A percentile compares a stretch with the other conserved stretches of the same genome.
Conservation (phyloP, 2,888 invertebrate species). For the Parnassius mnemosyne region DNA sequence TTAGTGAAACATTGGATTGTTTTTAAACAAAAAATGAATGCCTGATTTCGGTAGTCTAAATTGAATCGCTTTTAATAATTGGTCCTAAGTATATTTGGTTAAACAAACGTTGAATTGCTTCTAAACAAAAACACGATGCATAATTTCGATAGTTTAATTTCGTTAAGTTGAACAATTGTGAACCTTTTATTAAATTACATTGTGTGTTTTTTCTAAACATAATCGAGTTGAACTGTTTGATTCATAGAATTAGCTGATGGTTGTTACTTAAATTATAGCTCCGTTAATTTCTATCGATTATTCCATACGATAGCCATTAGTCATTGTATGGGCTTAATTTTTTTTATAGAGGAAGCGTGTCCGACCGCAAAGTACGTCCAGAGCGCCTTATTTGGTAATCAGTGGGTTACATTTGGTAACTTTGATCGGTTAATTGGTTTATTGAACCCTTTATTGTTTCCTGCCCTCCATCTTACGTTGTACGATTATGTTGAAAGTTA, state of each 20-base stretch:
- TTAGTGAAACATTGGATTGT: too few relatives aligned
- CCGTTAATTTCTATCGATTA: slow-evolving; percentile 7
- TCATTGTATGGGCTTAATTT: slow-evolving; percentile 25
- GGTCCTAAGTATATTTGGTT: too few relatives aligned
- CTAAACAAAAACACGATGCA: too few relatives aligned
- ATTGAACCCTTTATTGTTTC: slow-evolving; percentile 25
- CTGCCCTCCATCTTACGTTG: not conserved
- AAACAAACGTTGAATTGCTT: too few relatives aligned
- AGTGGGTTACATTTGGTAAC: slow-evolving; percentile 18
- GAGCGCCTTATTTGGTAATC: slow-evolving; percentile 23
- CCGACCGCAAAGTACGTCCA: slow-evolving; percentile 5
- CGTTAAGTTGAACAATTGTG: too few relatives aligned
- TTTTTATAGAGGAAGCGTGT: slow-evolving; percentile 27
- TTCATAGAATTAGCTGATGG: too few relatives aligned
- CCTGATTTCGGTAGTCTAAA: too few relatives aligned
- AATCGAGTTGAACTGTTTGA: too few relatives aligned
- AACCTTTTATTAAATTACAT: too few relatives aligned
- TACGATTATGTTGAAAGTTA: slow-evolving; percentile 14
- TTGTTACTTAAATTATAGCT: not conserved
- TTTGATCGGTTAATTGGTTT: slow-evolving; percentile 26
- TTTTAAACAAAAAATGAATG: too few relatives aligned
- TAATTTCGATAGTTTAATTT: not conserved
- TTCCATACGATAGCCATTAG: slow-evolving; percentile 3
- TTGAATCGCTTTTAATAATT: too few relatives aligned
- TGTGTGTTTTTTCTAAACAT: too few relatives aligned